A percentile compares a stretch with the other conserved stretches of the same genome.
Evolutionary conservation across 2,113 vertebrate genomes (phyloP).

Genomic region (Riparia riparia): DNA sequence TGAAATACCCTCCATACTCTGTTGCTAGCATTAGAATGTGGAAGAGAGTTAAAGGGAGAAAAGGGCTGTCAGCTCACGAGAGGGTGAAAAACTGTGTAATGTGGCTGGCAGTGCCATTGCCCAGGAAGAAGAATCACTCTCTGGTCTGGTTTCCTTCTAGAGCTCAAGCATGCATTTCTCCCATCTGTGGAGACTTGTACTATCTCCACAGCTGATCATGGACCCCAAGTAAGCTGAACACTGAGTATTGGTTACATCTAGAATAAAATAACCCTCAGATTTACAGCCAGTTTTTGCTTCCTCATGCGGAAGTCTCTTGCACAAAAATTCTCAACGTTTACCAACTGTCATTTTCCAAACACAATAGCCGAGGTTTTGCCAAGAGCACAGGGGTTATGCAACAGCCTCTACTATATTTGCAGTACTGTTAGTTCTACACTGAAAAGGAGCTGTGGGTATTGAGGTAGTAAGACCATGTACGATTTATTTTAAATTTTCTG

Average conservation of each 20-base stretch:
- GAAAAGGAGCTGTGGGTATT: not conserved
- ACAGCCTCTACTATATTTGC: not conserved
- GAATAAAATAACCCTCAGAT: not conserved
- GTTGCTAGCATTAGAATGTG: not conserved
- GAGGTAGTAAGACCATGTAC: not conserved
- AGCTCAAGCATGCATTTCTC: not conserved
- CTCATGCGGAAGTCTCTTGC: not conserved
- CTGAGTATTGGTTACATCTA: fast-evolving
- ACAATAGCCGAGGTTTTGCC: not conserved
- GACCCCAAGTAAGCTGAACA: not conserved
- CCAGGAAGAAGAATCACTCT: not conserved
- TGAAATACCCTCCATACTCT: not conserved
- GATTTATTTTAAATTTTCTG: not conserved
- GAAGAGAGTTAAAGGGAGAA: not conserved
- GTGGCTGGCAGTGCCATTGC: not conserved
- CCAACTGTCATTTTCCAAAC: not conserved
- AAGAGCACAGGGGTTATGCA: not conserved
- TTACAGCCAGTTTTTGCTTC: not conserved
- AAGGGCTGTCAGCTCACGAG: not conserved
- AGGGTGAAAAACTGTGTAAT: not conserved
- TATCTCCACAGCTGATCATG: not conserved
- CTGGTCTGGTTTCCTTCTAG: not conserved
- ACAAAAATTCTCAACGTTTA: not conserved
- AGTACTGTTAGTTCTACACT: not conserved
- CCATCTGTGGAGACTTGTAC: not conserved